Evolutionary conservation across 2,888 invertebrate genomes (phyloP).

Genomic region (Eristalis pertinax): DNA sequence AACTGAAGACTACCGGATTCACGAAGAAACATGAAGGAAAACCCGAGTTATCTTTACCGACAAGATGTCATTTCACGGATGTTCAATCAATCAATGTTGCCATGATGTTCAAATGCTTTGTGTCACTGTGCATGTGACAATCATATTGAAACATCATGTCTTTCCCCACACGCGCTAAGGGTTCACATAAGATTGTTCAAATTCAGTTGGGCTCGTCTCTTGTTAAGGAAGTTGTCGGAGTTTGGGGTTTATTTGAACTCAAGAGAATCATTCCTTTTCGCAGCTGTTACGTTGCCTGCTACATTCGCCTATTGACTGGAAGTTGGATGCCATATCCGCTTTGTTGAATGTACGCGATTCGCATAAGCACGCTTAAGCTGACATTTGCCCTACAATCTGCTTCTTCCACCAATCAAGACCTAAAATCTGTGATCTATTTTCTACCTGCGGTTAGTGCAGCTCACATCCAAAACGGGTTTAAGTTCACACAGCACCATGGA

Average conservation of each 20-base stretch:
- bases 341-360: too few species aligned
- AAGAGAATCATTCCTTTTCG: too few species aligned
- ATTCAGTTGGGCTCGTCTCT: not conserved
- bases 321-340: too few species aligned
- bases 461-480: too few species aligned
- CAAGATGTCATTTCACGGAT: slow-evolving; percentile 25
- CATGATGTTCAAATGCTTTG: not conserved
- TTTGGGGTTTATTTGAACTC: not conserved
- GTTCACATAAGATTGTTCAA: not conserved
- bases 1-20: slow-evolving; percentile 1
- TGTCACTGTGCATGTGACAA: slow-evolving; percentile 1
- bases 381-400: too few species aligned
- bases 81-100: slow-evolving; percentile 47
- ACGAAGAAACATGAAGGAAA: slow-evolving; percentile 1
- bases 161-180: not conserved
- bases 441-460: too few species aligned
- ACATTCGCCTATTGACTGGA: too few species aligned
- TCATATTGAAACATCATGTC: slow-evolving; percentile 6
- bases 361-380: too few species aligned
- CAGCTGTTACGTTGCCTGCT: too few species aligned
- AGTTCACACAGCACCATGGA: too few species aligned
- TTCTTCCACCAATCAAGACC: too few species aligned
- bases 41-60: slow-evolving; percentile 21
- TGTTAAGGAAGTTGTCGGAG: not conserved
- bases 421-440: too few species aligned